Evolutionary conservation across 1,140 invertebrate species (phyloP).

Genomic region (Uloborus diversus): DNA sequence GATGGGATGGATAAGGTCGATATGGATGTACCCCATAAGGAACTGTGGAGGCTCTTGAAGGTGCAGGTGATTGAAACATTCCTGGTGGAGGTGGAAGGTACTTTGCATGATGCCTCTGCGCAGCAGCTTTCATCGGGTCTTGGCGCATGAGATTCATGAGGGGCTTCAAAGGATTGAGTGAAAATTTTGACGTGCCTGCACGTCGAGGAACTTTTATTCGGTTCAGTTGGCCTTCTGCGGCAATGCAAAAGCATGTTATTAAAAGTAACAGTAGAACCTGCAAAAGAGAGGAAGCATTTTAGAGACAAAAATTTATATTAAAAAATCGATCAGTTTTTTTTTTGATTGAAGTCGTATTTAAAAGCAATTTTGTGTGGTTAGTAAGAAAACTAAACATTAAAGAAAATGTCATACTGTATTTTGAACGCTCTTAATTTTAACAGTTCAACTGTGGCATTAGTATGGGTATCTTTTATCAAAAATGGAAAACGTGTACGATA

Average conservation of each 20-base stretch:
- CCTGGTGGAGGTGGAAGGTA: constrained; percentile 34
- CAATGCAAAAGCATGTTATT: neutral
- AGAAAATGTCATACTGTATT: too few species aligned
- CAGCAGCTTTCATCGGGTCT: constrained; percentile 41
- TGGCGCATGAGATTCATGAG: constrained; percentile 38
- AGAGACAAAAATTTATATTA: neutral
- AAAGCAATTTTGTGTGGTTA: too few species aligned
- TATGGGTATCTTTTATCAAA: too few species aligned
- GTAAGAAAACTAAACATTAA: constrained; percentile 1
- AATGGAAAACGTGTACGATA: too few species aligned
- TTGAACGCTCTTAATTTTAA: too few species aligned
- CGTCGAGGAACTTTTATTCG: constrained; percentile 29
- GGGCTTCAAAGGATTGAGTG: constrained; percentile 27
- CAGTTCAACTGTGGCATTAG: too few species aligned
- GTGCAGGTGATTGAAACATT: constrained; percentile 5
- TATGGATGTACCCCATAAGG: constrained; percentile 25
- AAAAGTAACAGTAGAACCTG: constrained; percentile 16
- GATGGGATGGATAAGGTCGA: constrained; percentile 37
- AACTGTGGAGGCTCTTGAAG: constrained; percentile 6
- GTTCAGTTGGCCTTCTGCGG: constrained; percentile 14
- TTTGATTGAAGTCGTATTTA: too few species aligned
- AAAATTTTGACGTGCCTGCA: constrained; percentile 30
- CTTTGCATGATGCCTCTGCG: constrained; percentile 16
- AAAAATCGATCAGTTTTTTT: neutral
- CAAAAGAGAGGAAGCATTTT: neutral